A percentile compares a stretch with the other conserved stretches of the same genome.
These are phyloP conservation scores for Sycophila sp. DNA, from an alignment of 1,140 invertebrate species.

Conservation along the genomic window DNA sequence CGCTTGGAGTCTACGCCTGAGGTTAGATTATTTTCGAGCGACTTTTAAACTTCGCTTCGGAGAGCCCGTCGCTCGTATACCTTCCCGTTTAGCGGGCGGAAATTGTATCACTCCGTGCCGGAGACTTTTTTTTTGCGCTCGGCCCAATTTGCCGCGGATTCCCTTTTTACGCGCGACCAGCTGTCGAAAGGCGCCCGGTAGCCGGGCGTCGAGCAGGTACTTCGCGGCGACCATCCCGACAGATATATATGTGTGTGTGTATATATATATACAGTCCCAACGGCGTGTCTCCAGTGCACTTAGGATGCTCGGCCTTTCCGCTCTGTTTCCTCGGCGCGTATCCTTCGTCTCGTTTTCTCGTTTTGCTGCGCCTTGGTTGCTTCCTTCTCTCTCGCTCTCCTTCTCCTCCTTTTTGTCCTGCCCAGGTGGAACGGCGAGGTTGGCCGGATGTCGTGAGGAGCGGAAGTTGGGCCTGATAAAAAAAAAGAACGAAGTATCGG, in stretches of 20 bases:
- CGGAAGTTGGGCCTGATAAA: background rate
- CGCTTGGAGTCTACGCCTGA: background rate
- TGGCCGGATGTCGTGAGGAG: background rate
- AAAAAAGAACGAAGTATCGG: background rate
- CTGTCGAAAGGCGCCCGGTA: too few relatives aligned
- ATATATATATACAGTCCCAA: background rate
- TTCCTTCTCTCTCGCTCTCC: background rate
- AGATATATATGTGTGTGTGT: background rate
- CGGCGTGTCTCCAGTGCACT: background rate
- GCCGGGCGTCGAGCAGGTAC: too few relatives aligned
- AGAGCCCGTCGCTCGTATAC: too few relatives aligned
- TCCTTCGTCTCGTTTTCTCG: background rate
- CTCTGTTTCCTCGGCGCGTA: constrained; percentile 25
- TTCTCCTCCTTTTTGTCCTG: background rate
- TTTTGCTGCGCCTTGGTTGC: background rate
- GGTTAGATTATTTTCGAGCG: background rate
- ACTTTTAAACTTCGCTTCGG: background rate
- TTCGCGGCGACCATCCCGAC: too few relatives aligned
- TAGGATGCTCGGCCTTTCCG: constrained; percentile 43
- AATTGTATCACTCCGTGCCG: too few relatives aligned
- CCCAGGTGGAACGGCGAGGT: background rate
- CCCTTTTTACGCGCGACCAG: too few relatives aligned
- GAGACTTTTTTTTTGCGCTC: too few relatives aligned
- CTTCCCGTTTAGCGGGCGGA: too few relatives aligned
- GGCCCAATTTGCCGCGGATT: too few relatives aligned